phyloP scores from a whole-genome alignment of 2,797 vertebrate genomes.

The Muscicapa comitata region DNA sequence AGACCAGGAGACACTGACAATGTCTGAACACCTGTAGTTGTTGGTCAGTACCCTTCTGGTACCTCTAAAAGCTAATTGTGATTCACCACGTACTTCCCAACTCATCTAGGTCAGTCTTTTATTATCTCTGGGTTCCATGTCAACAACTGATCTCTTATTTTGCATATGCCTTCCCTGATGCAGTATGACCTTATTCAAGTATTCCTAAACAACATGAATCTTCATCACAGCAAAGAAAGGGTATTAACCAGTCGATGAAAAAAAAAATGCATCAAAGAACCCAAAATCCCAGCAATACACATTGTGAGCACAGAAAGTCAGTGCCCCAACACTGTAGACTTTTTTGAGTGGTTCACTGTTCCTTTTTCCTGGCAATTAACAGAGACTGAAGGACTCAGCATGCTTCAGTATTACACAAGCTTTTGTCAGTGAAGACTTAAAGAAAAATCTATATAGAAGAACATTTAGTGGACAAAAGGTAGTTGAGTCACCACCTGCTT shows the following conservation, averaged over 20 bases:
- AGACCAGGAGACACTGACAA: not conserved
- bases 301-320: not conserved
- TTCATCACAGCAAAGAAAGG: not conserved
- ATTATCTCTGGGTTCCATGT: not conserved
- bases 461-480: not conserved
- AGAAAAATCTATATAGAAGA: not conserved
- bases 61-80: not conserved
- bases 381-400: not conserved
- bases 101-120: not conserved
- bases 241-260: not conserved
- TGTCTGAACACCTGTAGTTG: not conserved
- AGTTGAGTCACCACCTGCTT: not conserved
- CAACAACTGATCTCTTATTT: not conserved
- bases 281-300: not conserved
- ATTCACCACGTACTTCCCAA: not conserved
- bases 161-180: not conserved
- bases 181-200: not conserved
- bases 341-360: not conserved
- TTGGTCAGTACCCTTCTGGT: not conserved
- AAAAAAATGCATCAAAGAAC: fast-evolving
- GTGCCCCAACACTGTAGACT: not conserved
- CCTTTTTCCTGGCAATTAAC: not conserved
- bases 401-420: not conserved
- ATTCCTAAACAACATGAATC: not conserved
- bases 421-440: not conserved